These are phyloP conservation scores for Zaprionus ornatus DNA, from an alignment of 1,140 invertebrate species.

Conservation along the genomic window DNA sequence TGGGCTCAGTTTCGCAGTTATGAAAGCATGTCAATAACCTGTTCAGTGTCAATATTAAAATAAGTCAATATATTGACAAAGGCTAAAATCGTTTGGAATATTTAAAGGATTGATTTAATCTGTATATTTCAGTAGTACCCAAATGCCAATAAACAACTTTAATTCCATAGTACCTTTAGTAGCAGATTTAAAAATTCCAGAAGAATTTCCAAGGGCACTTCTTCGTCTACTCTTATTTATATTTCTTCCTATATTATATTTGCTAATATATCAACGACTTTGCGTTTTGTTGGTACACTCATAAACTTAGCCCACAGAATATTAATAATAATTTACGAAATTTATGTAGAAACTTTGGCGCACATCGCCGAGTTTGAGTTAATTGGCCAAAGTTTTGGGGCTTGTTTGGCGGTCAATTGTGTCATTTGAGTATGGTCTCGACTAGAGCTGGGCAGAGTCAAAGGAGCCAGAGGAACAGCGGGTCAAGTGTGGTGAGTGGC, in stretches of 20 bases:
- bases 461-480: conserved; percentile 8
- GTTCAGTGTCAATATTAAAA: too few relatives aligned
- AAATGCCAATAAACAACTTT: neutral
- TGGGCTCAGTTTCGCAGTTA: neutral
- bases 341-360: conserved; percentile 66
- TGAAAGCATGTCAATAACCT: neutral
- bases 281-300: neutral
- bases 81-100: too few relatives aligned
- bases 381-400: conserved; percentile 66
- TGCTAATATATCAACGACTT: conserved; percentile 21
- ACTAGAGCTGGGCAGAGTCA: too few relatives aligned
- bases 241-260: conserved; percentile 12
- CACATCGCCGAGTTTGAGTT: conserved; percentile 45
- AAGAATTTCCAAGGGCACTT: neutral
- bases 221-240: neutral
- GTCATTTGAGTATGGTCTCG: conserved; percentile 53
- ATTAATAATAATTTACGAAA: conserved; percentile 68
- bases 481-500: neutral
- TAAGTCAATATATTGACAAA: too few relatives aligned
- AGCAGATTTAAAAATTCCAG: neutral
- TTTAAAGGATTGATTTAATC: too few relatives aligned
- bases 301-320: conserved; percentile 46
- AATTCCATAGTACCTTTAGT: neutral
- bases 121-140: too few relatives aligned
- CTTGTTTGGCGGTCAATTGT: conserved; percentile 71